These are phyloP conservation scores for Anoplolepis gracilipes DNA, from an alignment of 1,140 invertebrate species.

Conservation along the genomic window DNA sequence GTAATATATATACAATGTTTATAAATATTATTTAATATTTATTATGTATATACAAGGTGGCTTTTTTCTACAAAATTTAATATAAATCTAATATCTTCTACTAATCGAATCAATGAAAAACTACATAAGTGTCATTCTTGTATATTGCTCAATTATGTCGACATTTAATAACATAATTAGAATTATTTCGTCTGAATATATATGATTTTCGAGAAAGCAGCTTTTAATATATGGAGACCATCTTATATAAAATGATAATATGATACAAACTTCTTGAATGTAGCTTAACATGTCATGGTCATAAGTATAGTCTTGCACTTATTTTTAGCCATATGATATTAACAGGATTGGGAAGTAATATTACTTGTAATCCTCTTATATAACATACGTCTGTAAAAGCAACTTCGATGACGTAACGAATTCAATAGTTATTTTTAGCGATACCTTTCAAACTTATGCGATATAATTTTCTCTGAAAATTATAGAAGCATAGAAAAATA, in stretches of 20 bases:
- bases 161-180: not conserved
- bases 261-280: not conserved
- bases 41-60: not conserved
- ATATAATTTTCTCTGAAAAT: no score
- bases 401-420: no score
- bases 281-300: not conserved
- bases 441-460: no score
- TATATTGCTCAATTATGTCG: not conserved
- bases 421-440: no score
- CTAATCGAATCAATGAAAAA: not conserved
- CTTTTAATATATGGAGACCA: no score
- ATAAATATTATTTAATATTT: slow-evolving; percentile 3
- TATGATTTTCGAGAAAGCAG: no score
- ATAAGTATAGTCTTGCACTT: not conserved
- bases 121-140: not conserved
- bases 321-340: slow-evolving; percentile 21
- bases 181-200: not conserved
- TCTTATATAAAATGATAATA: slow-evolving; percentile 7
- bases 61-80: not conserved
- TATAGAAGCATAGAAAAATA: no score
- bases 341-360: no score
- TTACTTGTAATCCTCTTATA: no score
- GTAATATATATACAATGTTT: not conserved
- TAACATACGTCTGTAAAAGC: no score
- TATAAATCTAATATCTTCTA: not conserved